Evolutionary conservation across 2,797 vertebrate genomes (phyloP).

Genomic region (Nannoperca obscura): DNA sequence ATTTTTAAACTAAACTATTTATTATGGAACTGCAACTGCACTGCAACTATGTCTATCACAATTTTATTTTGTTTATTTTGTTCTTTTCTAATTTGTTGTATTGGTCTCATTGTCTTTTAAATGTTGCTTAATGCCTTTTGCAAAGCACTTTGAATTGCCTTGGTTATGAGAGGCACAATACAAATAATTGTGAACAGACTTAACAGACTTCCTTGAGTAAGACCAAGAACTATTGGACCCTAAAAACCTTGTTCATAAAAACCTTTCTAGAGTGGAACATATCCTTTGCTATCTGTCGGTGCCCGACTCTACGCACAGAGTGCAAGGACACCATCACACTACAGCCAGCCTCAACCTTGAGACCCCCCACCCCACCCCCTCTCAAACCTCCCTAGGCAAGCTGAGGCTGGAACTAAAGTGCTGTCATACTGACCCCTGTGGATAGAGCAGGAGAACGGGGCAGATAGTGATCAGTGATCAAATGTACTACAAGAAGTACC

Average conservation of each 20-base stretch:
- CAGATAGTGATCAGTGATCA: conserved; percentile 67
- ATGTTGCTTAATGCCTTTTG: neutral
- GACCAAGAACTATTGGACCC: conserved; percentile 43
- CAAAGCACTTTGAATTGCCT: neutral
- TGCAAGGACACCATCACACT: conserved; percentile 70
- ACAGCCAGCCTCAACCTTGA: conserved; percentile 74
- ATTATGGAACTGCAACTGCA: neutral
- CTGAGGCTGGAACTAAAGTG: conserved; percentile 57
- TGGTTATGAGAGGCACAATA: neutral
- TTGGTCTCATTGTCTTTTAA: conserved; percentile 1
- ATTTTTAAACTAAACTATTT: conserved; percentile 7
- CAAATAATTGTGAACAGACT: too few species aligned
- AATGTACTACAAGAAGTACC: conserved; percentile 47
- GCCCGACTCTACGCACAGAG: conserved; percentile 55
- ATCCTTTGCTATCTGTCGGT: conserved; percentile 47
- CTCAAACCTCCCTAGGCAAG: conserved; percentile 39
- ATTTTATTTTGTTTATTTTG: neutral
- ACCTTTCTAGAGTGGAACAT: conserved; percentile 33
- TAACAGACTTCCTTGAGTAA: conserved; percentile 22
- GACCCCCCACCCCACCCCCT: conserved; percentile 14
- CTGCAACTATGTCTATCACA: neutral
- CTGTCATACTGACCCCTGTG: conserved; percentile 76
- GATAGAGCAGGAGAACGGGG: conserved; percentile 63
- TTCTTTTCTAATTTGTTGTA: neutral
- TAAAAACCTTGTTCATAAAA: conserved; percentile 60